Evolutionary conservation across 2,888 invertebrate genomes (phyloP).

Genomic region (Himalopsyche japonica): DNA sequence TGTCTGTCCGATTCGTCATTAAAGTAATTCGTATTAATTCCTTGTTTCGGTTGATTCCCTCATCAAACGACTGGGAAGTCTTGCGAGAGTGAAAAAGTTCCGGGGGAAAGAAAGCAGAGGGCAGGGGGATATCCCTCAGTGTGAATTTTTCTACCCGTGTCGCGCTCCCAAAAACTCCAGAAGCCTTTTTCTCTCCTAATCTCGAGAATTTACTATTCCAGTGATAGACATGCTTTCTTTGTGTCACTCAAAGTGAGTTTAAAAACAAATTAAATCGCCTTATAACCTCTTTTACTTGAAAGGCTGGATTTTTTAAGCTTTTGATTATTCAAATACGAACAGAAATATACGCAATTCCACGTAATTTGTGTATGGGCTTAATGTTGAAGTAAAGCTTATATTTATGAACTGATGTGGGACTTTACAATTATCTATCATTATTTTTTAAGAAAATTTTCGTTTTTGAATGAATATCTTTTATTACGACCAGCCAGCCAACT

Average conservation of each 20-base stretch:
- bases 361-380: too few relatives aligned
- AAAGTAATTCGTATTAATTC: neutral
- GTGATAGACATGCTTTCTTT: neutral
- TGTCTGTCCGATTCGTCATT: neutral
- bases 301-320: too few relatives aligned
- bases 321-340: too few relatives aligned
- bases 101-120: neutral
- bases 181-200: neutral
- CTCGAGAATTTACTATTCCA: neutral
- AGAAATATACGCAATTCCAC: too few relatives aligned
- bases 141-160: neutral
- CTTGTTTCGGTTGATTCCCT: neutral
- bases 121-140: neutral
- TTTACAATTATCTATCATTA: too few relatives aligned
- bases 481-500: too few relatives aligned
- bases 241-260: neutral
- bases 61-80: neutral
- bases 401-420: too few relatives aligned
- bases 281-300: neutral
- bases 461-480: too few relatives aligned
- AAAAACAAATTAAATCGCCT: neutral
- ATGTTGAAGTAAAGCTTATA: too few relatives aligned
- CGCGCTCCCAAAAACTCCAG: neutral
- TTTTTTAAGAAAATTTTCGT: too few relatives aligned
- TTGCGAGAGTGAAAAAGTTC: neutral